Percentiles rank a stretch among this genome's conserved stretches.
Evolutionary conservation across 2,797 vertebrate genomes (phyloP).

Genomic region (Myotis vivesi): DNA sequence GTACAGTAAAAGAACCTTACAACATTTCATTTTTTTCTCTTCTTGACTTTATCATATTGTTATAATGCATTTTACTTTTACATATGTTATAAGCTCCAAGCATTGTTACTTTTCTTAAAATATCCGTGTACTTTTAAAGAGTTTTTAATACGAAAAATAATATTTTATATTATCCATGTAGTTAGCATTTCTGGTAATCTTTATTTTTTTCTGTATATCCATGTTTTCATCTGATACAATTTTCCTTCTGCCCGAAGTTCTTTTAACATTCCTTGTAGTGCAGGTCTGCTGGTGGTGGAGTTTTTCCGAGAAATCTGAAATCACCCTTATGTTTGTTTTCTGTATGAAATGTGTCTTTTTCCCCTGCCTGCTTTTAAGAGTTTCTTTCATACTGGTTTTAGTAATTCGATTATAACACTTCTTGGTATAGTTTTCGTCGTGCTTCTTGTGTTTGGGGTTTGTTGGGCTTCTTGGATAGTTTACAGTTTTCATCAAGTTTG

Average conservation of each 20-base stretch:
- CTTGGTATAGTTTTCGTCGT: not conserved
- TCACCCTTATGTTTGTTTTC: not conserved
- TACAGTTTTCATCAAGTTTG: conserved; percentile 5
- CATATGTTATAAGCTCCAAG: not conserved
- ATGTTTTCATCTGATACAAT: not conserved
- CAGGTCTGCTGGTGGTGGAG: not conserved
- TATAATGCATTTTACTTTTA: not conserved
- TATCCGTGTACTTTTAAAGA: not conserved
- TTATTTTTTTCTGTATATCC: not conserved
- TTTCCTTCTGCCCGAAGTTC: not conserved
- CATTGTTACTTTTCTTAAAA: not conserved
- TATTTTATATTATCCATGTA: not conserved
- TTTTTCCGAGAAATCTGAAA: conserved; percentile 9
- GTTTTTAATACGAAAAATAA: not conserved
- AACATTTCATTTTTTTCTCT: not conserved
- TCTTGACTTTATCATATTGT: not conserved
- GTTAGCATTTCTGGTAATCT: not conserved
- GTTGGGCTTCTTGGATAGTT: conserved; percentile 21
- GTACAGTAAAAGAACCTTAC: not conserved
- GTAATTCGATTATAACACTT: not conserved
- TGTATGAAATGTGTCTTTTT: not conserved
- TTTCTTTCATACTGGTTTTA: conserved; percentile 17
- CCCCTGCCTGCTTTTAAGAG: not conserved
- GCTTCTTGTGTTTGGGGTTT: conserved; percentile 8
- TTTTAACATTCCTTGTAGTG: not conserved